phyloP scores from a whole-genome alignment of 2,888 invertebrate species.

The Zaprionus lineosus region DNA sequence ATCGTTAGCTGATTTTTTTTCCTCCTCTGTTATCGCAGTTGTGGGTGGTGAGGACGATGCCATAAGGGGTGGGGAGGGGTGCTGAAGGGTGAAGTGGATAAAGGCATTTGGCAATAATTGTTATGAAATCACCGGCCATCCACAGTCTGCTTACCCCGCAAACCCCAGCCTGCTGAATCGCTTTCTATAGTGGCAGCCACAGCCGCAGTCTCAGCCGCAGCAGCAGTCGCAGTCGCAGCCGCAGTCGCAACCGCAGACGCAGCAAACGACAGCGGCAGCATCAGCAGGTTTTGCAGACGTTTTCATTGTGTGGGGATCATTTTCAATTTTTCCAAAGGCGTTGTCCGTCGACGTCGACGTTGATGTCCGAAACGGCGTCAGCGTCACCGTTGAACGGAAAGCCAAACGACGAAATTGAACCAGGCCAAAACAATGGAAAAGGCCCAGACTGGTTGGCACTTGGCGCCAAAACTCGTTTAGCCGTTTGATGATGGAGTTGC shows the following conservation, averaged over 20 bases:
- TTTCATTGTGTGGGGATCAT: slow-evolving; percentile 43
- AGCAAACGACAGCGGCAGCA: too few relatives aligned
- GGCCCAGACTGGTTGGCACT: slow-evolving; percentile 65
- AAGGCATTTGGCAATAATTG: slow-evolving; percentile 71
- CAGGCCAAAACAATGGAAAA: slow-evolving; percentile 68
- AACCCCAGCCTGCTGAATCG: not conserved
- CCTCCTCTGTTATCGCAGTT: slow-evolving; percentile 18
- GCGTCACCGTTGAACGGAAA: slow-evolving; percentile 2
- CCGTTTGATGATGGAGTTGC: slow-evolving; percentile 43
- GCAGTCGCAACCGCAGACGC: too few relatives aligned
- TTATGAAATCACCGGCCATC: slow-evolving; percentile 56
- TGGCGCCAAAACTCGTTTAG: slow-evolving; percentile 64
- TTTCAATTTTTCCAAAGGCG: slow-evolving; percentile 64
- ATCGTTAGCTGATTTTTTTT: slow-evolving; percentile 37
- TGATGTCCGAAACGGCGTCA: too few relatives aligned
- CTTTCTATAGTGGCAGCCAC: slow-evolving; percentile 4
- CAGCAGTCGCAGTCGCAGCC: too few relatives aligned
- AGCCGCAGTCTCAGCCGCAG: too few relatives aligned
- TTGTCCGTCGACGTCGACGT: slow-evolving; percentile 41
- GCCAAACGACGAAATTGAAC: slow-evolving; percentile 58
- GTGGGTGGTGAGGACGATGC: too few relatives aligned
- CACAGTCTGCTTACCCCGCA: too few relatives aligned
- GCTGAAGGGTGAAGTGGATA: too few relatives aligned
- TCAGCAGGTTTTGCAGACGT: slow-evolving; percentile 37
- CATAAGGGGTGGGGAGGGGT: too few relatives aligned